Base-by-base conservation (phyloP, 1,140 invertebrate species). In the Trypoxylus dichotomus region DNA sequence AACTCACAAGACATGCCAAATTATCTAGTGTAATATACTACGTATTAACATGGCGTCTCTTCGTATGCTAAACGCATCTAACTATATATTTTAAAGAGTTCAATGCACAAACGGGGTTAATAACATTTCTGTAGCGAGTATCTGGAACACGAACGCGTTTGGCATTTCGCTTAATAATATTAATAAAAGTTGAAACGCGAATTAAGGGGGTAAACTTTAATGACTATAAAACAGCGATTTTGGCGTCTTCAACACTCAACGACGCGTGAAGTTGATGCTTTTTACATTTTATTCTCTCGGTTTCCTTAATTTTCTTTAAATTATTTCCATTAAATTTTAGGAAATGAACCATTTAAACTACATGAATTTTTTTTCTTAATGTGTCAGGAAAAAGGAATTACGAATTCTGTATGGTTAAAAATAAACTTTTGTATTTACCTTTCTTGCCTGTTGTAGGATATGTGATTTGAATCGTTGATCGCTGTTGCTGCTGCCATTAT, bases 401-500 rank as follows among this genome's bases (percentile, higher is more conserved):
- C 32, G 3, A 37, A 7, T 5, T 0, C 5, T 7, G 32, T 5
- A 5, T 5, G 0, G 32, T 8, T 37, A 37, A 8, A 37, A 37
- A 37, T 37, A 37, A 37, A 37, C 32, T 37, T 37, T 37, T 37
- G 32, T 37, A 15, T 27, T 81, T 77, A 86, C 85, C 84, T 86
- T 82, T 86, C 84, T 60, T 83, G 84, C 80, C 84, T 81, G 58
- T 81, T 85, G 76, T 85, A 85, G 42, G 81, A 80, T 42, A 85
- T 79, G 80, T 86, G 84, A 77, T 85, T 85, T 47, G 83, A 76
- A 68, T 85, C 84, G 68, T 81, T 84, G 54, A 84, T 83, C 58
- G 81, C 80, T 43, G 81, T 79, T n/a, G 83, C 79, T 21, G 83
- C 81, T 27, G 85, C 83, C 84, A 85, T 85, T 78, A 90, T 63